Evolutionary conservation across 1,140 invertebrate genomes (phyloP), one percentile per base, ranked within the genome.

Genomic region (Kradibia gibbosae): DNA sequence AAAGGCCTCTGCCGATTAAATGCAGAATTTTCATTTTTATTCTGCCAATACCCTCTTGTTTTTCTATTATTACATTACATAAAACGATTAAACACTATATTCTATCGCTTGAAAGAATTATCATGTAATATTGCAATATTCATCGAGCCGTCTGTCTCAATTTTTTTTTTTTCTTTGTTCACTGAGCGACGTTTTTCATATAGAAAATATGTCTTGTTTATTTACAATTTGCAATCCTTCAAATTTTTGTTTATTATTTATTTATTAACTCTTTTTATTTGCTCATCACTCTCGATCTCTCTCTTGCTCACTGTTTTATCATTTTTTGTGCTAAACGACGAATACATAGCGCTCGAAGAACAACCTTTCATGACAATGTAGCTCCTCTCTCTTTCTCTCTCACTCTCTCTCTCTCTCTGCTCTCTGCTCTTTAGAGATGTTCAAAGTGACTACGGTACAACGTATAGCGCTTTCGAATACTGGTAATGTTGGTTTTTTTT

Each of bases 131-230:
- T 91, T 91, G 90, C 90, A 91, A 89, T 91, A 90, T 90, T 91
- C 90, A 86, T 90, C 88, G 87, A 90, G 87, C 85, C 88, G 88
- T 88, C 89, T 87, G 86, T 88, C 84, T 89, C 87, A 76, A 76
- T 78, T 36, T 65, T 65, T 36, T 65, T 65, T 70, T 71, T 70
- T 76, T 57, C 50, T 78, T 82, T 79, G 67, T 78, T 82, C 75
- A 88, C 86, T 86, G 88, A 89, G 86, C 87, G 88, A 90, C 87
- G 88, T 88, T 87, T 90, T 82, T 90, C 89, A 91, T 91, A 91
- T 91, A 91, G 90, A 91, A 91, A 91, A 91, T 91, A 91, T 91
- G 90, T 91, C 90, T 91, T 90, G 88, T 91, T 91, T 91, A 91
- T 91, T 84, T 91, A 91, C 90, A 91, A 82, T 91, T 91, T 91